phyloP scores from a whole-genome alignment of 1,140 invertebrate genomes.

The Lerema accius region DNA sequence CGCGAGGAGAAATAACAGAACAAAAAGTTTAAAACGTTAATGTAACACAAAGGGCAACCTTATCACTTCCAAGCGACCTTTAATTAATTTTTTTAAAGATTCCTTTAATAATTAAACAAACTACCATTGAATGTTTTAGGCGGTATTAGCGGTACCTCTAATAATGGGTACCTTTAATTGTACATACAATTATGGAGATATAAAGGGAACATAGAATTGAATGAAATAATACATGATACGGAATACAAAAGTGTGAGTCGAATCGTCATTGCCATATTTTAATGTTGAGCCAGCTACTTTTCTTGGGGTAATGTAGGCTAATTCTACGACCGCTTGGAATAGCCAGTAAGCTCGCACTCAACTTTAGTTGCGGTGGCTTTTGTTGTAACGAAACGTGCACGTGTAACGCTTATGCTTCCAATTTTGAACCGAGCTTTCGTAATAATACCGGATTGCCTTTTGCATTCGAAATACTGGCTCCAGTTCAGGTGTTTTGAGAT shows the following conservation, averaged over 20 bases:
- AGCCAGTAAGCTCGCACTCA: slow-evolving; percentile 15
- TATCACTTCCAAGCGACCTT: too few species aligned
- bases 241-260: not conserved
- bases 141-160: too few species aligned
- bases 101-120: too few species aligned
- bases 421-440: slow-evolving; percentile 6
- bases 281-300: slow-evolving; percentile 41
- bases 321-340: slow-evolving; percentile 24
- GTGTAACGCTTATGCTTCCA: slow-evolving; percentile 14
- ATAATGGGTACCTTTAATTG: too few species aligned
- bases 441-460: not conserved
- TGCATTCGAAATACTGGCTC: not conserved
- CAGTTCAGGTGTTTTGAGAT: too few species aligned
- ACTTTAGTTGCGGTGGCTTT: slow-evolving; percentile 7
- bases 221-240: not conserved
- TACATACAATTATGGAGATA: too few species aligned
- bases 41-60: too few species aligned
- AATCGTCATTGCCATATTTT: slow-evolving; percentile 8
- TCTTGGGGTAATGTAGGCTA: slow-evolving; percentile 32
- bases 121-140: too few species aligned
- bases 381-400: slow-evolving; percentile 11
- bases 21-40: too few species aligned
- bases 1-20: too few species aligned
- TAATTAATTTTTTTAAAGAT: too few species aligned
- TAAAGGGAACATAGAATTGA: too few species aligned